Percentiles rank a stretch among this genome's conserved stretches.
phyloP scores from a whole-genome alignment of 2,888 invertebrate species.

The Dione vanillae region DNA sequence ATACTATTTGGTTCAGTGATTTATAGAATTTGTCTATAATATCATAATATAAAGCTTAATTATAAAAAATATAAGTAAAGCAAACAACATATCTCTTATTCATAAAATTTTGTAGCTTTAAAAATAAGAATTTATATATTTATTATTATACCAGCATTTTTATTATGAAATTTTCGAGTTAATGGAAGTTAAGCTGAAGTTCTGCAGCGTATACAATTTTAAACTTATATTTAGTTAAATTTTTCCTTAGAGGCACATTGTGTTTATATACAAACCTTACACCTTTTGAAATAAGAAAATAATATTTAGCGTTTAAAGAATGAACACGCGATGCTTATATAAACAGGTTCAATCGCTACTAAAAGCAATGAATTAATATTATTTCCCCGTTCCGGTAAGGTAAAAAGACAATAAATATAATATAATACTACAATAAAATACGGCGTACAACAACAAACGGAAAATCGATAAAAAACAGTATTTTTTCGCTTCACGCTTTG shows the following conservation, averaged over 20 bases:
- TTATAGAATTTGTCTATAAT: too few relatives aligned
- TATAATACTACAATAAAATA: too few relatives aligned
- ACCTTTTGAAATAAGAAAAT: background rate
- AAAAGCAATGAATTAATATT: too few relatives aligned
- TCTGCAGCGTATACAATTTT: background rate
- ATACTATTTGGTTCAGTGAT: too few relatives aligned
- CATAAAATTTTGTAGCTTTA: background rate
- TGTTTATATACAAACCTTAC: background rate
- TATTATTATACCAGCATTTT: background rate
- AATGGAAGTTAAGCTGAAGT: slow-evolving; percentile 6
- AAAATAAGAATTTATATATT: slow-evolving; percentile 5
- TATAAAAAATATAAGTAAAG: background rate
- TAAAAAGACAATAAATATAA: too few relatives aligned
- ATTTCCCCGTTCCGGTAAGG: too few relatives aligned
- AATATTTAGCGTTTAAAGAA: background rate
- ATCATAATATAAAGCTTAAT: background rate
- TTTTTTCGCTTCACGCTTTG: too few relatives aligned
- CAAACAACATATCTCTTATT: background rate
- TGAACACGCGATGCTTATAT: background rate
- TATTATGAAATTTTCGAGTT: slow-evolving; percentile 8
- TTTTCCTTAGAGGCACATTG: slow-evolving; percentile 12
- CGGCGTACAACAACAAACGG: too few relatives aligned
- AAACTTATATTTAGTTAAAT: slow-evolving; percentile 14
- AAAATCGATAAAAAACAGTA: too few relatives aligned
- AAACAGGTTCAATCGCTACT: too few relatives aligned